Evolutionary conservation across 2,888 invertebrate genomes (phyloP).

Genomic region (Zaprionus lineosus): DNA sequence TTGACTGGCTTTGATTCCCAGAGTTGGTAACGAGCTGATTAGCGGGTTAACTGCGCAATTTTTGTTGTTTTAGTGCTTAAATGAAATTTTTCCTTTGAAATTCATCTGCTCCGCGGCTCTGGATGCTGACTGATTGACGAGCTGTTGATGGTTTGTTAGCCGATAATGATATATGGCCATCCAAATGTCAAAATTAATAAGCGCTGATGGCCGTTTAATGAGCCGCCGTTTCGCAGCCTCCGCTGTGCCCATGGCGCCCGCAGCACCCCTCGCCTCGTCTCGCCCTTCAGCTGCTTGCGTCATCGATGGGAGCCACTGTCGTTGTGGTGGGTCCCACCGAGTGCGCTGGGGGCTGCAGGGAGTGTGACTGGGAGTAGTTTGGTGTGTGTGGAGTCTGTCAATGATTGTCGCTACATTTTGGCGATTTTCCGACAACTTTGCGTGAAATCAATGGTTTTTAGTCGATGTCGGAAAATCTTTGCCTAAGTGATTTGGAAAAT

Average conservation of each 20-base stretch:
- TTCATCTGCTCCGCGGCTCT: slow-evolving; percentile 22
- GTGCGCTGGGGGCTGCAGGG: slow-evolving; percentile 15
- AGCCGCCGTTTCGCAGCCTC: slow-evolving; percentile 30
- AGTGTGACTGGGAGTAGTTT: not conserved
- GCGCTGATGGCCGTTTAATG: slow-evolving; percentile 59
- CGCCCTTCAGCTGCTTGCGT: slow-evolving; percentile 32
- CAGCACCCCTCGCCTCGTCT: no score
- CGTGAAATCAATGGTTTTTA: no score
- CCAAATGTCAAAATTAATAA: slow-evolving; percentile 73
- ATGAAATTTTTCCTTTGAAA: slow-evolving; percentile 11
- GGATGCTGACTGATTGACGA: slow-evolving; percentile 31
- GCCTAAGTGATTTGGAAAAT: no score
- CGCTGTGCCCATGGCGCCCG: no score
- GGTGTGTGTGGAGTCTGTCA: not conserved
- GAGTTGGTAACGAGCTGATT: slow-evolving; percentile 66
- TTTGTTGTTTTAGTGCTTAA: slow-evolving; percentile 1
- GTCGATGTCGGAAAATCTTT: no score
- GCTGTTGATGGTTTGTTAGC: slow-evolving; percentile 52
- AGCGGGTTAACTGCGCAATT: slow-evolving; percentile 57
- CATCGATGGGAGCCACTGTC: slow-evolving; percentile 41
- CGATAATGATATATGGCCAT: slow-evolving; percentile 64
- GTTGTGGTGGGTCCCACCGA: slow-evolving; percentile 2
- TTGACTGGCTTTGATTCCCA: slow-evolving; percentile 22
- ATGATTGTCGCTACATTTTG: no score
- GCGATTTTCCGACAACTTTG: no score